Evolutionary conservation across 1,140 invertebrate species (phyloP).

Genomic region (Zaprionus inermis): DNA sequence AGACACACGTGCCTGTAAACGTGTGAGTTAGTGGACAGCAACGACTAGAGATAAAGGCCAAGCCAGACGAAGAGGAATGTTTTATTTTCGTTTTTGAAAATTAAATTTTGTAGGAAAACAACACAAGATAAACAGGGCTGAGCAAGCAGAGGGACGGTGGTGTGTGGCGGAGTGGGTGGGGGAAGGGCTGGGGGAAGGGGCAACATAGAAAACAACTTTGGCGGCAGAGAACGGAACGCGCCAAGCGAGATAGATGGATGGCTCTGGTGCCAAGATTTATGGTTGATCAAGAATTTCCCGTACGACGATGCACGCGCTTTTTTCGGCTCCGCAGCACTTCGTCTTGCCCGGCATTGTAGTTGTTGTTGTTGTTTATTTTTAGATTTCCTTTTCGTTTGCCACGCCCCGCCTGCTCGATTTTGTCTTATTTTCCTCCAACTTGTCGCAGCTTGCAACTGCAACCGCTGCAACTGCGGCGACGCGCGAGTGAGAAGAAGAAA

Average conservation of each 20-base stretch:
- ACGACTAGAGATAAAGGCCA: conserved; percentile 23
- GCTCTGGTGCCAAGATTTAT: conserved; percentile 83
- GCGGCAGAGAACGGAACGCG: conserved; percentile 70
- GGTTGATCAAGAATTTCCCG: conserved; percentile 82
- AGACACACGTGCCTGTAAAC: conserved; percentile 60
- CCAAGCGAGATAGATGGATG: conserved; percentile 82
- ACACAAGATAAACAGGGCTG: conserved; percentile 26
- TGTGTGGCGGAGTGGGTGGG: neutral
- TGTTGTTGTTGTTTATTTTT: conserved; percentile 36
- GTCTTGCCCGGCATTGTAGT: conserved; percentile 24
- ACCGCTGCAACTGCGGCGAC: conserved; percentile 11
- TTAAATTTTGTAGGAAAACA: conserved; percentile 67
- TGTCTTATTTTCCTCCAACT: conserved; percentile 36
- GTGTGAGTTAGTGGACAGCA: conserved; percentile 31
- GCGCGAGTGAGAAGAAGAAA: conserved; percentile 74
- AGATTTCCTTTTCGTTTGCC: conserved; percentile 46
- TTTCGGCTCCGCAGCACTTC: conserved; percentile 48
- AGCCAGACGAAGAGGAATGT: conserved; percentile 57
- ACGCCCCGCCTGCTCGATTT: conserved; percentile 1
- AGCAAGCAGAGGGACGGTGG: neutral
- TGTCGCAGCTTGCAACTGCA: conserved; percentile 36
- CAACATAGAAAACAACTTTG: conserved; percentile 74
- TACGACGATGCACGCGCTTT: conserved; percentile 66
- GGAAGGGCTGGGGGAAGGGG: neutral
- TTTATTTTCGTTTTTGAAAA: conserved; percentile 79